These are phyloP conservation scores for Thermophis baileyi DNA, from an alignment of 2,113 vertebrate species.

Conservation along the genomic window DNA sequence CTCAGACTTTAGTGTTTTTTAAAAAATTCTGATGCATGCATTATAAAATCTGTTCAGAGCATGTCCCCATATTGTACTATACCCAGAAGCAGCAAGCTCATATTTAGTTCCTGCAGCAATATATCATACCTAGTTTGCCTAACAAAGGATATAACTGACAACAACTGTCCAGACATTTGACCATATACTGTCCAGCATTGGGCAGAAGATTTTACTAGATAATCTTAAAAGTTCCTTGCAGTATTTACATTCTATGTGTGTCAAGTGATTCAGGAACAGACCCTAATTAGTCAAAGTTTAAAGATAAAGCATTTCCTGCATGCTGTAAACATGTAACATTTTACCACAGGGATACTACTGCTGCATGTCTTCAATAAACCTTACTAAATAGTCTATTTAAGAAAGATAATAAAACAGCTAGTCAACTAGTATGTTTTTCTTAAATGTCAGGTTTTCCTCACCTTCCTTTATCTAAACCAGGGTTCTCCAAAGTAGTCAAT, in stretches of 20 bases:
- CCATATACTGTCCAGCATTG: not conserved
- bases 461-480: not conserved
- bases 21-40: not conserved
- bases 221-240: not conserved
- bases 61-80: not conserved
- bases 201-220: conserved; percentile 45
- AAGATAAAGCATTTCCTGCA: conserved; percentile 63
- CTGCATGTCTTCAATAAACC: conserved; percentile 39
- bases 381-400: conserved; percentile 64
- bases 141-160: not conserved
- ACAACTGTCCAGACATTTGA: not conserved
- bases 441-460: not conserved
- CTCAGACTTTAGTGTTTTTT: not conserved
- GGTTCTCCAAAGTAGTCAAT: not conserved
- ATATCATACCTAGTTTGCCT: not conserved
- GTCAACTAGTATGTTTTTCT: conserved; percentile 53
- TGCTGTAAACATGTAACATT: conserved; percentile 39
- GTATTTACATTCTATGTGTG: not conserved
- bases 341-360: conserved; percentile 49
- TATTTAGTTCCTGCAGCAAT: not conserved
- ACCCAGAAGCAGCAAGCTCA: not conserved
- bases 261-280: conserved; percentile 46
- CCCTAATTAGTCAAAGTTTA: conserved; percentile 53
- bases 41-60: not conserved
- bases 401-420: conserved; percentile 41